Conservation (phyloP, 2,113 vertebrate species). For the Strix uralensis region DNA sequence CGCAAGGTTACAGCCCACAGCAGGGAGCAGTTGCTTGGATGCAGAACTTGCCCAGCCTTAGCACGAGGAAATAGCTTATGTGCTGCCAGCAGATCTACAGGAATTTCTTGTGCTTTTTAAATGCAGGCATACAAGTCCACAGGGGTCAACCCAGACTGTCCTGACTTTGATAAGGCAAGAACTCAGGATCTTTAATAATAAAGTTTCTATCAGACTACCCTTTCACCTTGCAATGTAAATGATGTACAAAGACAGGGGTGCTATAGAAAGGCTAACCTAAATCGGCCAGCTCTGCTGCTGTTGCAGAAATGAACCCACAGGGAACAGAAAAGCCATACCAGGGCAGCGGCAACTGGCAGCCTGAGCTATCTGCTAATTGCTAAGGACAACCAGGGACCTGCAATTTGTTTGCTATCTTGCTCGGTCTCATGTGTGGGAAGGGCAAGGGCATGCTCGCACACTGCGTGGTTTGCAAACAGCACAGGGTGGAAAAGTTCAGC, state of each 20-base stretch:
- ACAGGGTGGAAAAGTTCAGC: not conserved
- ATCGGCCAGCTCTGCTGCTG: not conserved
- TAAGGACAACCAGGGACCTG: not conserved
- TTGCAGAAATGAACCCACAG: not conserved
- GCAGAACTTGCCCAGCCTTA: not conserved
- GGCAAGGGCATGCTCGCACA: rapidly evolving
- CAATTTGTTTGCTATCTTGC: not conserved
- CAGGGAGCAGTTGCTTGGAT: not conserved
- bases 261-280: not conserved
- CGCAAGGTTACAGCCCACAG: not conserved
- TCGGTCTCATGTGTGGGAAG: not conserved
- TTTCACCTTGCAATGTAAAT: not conserved
- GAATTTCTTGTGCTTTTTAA: not conserved
- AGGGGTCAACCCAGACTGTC: not conserved
- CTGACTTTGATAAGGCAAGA: not conserved
- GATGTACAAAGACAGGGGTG: not conserved
- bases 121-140: not conserved
- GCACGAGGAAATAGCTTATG: rapidly evolving
- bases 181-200: not conserved
- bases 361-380: not conserved
- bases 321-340: not conserved
- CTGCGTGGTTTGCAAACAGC: not conserved
- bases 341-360: not conserved
- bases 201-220: not conserved
- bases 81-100: not conserved